These are phyloP conservation scores for Pseudanteris insignis DNA, from an alignment of 2,888 invertebrate genomes.

Conservation along the genomic window DNA sequence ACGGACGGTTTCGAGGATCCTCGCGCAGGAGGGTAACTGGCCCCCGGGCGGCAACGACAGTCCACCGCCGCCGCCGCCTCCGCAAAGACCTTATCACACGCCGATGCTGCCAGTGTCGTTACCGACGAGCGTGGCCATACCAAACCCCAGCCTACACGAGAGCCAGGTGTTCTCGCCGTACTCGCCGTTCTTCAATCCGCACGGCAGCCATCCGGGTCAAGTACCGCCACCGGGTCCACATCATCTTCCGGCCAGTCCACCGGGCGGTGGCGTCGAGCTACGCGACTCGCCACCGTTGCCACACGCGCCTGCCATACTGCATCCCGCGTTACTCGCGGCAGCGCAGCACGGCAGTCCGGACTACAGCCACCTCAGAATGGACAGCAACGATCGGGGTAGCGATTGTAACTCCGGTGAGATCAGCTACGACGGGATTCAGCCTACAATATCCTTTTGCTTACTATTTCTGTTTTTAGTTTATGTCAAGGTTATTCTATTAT, in stretches of 20 bases:
- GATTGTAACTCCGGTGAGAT: constrained; percentile 93
- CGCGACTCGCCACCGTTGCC: constrained; percentile 84
- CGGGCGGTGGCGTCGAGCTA: constrained; percentile 74
- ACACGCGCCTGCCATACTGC: constrained; percentile 85
- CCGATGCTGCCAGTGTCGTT: constrained; percentile 88
- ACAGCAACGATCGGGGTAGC: constrained; percentile 85
- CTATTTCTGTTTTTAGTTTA: constrained; percentile 29
- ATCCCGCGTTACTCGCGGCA: constrained; percentile 84
- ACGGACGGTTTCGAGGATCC: constrained; percentile 85
- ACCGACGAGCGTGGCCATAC: constrained; percentile 95
- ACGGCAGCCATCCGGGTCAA: constrained; percentile 62
- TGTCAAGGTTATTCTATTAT: constrained; percentile 16
- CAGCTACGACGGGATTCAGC: constrained; percentile 90
- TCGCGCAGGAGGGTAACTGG: constrained; percentile 83
- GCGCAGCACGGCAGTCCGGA: constrained; percentile 86
- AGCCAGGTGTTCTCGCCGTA: constrained; percentile 93
- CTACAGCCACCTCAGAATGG: constrained; percentile 80
- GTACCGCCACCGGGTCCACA: constrained; percentile 64
- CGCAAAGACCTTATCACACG: constrained; percentile 79
- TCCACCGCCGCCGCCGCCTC: constrained; percentile 69
- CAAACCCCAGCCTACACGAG: constrained; percentile 94
- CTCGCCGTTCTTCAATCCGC: constrained; percentile 83
- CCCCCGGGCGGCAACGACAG: constrained; percentile 71
- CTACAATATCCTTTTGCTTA: constrained; percentile 93
- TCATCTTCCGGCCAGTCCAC: constrained; percentile 69